Evolutionary conservation across 2,797 vertebrate genomes (phyloP).

Genomic region (Acropternis orthonyx): DNA sequence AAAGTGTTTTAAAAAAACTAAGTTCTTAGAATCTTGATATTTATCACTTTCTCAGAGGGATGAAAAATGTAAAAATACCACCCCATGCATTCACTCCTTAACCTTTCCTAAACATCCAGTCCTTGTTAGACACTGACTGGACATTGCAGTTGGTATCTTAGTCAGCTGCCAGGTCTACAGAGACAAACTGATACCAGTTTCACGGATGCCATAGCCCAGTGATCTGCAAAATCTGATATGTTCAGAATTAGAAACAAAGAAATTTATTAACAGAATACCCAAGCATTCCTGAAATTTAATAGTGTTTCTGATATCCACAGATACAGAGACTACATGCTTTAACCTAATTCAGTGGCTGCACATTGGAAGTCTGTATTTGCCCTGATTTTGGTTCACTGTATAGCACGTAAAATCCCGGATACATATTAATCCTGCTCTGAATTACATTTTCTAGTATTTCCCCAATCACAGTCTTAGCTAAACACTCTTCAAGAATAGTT

Average conservation of each 20-base stretch:
- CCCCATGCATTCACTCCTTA: neutral
- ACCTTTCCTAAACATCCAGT: neutral
- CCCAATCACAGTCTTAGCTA: neutral
- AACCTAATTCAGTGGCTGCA: neutral
- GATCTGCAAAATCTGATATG: neutral
- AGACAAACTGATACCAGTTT: neutral
- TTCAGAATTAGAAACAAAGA: neutral
- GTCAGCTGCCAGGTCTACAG: neutral
- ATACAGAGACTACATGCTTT: neutral
- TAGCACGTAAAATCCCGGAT: neutral
- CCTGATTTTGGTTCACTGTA: neutral
- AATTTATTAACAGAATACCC: neutral
- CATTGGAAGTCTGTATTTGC: neutral
- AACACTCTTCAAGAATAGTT: neutral
- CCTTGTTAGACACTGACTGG: neutral
- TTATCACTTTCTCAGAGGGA: neutral
- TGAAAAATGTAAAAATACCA: neutral
- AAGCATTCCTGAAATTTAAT: neutral
- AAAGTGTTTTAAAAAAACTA: neutral
- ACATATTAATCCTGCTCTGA: neutral
- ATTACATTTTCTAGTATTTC: conserved; percentile 10
- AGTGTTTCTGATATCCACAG: neutral
- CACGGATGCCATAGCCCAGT: neutral
- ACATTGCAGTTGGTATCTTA: neutral
- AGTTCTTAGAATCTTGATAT: neutral